Percentiles rank a stretch among this genome's conserved stretches.
Conservation (phyloP, 2,113 vertebrate genomes). For the Paramisgurnus dabryanus region DNA sequence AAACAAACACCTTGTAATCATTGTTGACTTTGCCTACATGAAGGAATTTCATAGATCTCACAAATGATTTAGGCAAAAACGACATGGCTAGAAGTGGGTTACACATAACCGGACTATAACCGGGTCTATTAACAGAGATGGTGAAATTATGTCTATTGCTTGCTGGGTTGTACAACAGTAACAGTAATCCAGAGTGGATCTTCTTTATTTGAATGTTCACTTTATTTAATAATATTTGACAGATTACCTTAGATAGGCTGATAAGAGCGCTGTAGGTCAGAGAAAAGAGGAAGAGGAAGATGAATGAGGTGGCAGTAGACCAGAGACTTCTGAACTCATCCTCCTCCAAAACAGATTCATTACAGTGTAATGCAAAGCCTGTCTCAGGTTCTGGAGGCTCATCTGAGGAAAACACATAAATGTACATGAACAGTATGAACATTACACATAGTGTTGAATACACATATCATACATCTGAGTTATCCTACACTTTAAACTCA, state of each 20-base stretch:
- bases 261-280: conserved; percentile 42
- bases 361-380: conserved; percentile 10
- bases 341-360: neutral
- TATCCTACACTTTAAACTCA: neutral
- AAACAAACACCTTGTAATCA: no score
- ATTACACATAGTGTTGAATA: neutral
- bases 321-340: conserved; percentile 53
- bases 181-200: neutral
- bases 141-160: no score
- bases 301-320: conserved; percentile 53
- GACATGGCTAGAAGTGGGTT: no score
- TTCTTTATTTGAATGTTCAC: neutral
- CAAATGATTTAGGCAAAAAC: no score
- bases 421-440: neutral
- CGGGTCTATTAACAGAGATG: no score
- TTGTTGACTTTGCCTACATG: no score
- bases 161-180: neutral
- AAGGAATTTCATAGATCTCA: no score
- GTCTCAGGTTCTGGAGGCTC: neutral
- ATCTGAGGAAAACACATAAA: neutral
- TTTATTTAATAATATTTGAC: neutral
- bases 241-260: conserved; percentile 43
- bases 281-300: conserved; percentile 52
- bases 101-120: no score
- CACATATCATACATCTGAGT: neutral